Evolutionary conservation across 2,113 vertebrate species (phyloP).

Genomic region (Petaurus breviceps): DNA sequence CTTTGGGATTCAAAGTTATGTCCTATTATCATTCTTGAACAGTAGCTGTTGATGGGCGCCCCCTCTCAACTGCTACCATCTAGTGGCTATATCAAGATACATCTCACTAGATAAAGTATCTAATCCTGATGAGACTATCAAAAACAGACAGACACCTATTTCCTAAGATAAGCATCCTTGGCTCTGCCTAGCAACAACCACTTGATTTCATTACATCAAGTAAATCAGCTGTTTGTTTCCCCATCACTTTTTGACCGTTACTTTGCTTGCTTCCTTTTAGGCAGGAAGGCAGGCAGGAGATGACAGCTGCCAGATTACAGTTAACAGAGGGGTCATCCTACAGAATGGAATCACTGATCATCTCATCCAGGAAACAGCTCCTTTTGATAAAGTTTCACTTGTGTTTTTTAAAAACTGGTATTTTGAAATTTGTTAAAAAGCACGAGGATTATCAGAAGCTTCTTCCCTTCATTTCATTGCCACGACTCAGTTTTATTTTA

Average conservation of each 20-base stretch:
- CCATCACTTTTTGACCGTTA: conserved; percentile 38
- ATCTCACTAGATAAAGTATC: conserved; percentile 76
- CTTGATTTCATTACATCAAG: conserved; percentile 5
- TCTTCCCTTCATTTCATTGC: neutral
- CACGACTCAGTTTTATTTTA: neutral
- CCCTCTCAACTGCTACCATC: conserved; percentile 32
- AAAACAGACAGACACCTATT: conserved; percentile 69
- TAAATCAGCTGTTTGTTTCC: conserved; percentile 49
- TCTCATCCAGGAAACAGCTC: conserved; percentile 40
- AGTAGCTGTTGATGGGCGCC: conserved; percentile 61
- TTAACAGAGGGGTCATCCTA: conserved; percentile 29
- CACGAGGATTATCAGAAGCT: neutral
- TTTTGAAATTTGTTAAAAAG: conserved; percentile 28
- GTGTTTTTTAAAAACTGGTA: conserved; percentile 11
- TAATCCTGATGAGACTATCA: conserved; percentile 76
- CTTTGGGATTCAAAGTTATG: conserved; percentile 5
- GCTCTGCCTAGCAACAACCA: neutral
- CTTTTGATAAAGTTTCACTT: neutral
- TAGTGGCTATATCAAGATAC: conserved; percentile 50
- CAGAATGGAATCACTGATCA: conserved; percentile 58
- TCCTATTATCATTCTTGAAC: neutral
- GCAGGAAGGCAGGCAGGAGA: neutral
- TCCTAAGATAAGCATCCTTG: conserved; percentile 63
- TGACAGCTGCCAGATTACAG: conserved; percentile 38
- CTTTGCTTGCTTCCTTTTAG: neutral